A percentile compares a stretch with the other conserved stretches of the same genome.
Evolutionary conservation across 2,797 vertebrate genomes (phyloP).

Genomic region (Xenentodon cancila): DNA sequence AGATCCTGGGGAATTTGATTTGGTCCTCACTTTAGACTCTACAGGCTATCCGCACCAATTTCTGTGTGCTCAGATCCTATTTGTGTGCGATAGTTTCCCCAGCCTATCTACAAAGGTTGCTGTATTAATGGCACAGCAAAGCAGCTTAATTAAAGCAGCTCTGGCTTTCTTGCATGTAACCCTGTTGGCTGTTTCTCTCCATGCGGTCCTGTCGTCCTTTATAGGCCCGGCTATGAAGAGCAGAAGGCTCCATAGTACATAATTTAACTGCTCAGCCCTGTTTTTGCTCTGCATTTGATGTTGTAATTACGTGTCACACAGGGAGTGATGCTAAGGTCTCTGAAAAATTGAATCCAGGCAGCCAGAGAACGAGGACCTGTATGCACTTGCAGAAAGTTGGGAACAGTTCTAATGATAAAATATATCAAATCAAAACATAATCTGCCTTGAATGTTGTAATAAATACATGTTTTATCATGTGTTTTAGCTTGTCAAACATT

Average conservation of each 20-base stretch:
- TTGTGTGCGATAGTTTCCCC: background rate
- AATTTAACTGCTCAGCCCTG: background rate
- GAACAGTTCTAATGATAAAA: too few species aligned
- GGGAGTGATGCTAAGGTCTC: background rate
- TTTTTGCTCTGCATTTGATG: conserved; percentile 4
- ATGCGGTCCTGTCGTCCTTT: background rate
- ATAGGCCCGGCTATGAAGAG: too few species aligned
- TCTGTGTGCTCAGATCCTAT: background rate
- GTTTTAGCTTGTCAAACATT: too few species aligned
- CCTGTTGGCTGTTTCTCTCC: background rate
- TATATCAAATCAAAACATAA: too few species aligned
- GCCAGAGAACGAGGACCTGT: background rate
- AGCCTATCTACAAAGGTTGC: too few species aligned
- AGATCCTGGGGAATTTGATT: background rate
- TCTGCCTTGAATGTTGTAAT: too few species aligned
- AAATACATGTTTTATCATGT: too few species aligned
- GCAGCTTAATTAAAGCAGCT: too few species aligned
- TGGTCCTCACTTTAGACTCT: background rate
- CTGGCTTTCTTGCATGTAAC: too few species aligned
- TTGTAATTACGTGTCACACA: background rate
- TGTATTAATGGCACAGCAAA: background rate
- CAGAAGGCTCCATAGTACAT: background rate
- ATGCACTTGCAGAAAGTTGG: background rate
- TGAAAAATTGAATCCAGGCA: background rate
- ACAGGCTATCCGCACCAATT: background rate